A percentile compares a stretch with the other conserved stretches of the same genome.
phyloP scores from a whole-genome alignment of 2,888 invertebrate genomes.

The Isoperla grammatica region DNA sequence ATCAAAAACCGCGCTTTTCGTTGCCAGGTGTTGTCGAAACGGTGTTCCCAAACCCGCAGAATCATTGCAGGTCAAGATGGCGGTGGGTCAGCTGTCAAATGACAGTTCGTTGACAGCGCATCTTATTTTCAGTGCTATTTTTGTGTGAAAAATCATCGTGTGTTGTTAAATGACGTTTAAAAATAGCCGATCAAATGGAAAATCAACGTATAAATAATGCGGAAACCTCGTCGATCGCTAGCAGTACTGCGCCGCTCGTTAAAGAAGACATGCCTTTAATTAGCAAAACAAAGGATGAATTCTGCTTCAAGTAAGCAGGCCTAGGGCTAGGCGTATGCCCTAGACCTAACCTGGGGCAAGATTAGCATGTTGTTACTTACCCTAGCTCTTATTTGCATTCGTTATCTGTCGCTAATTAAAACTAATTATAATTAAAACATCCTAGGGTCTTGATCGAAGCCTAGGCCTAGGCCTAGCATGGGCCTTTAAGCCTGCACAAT shows the following conservation, averaged over 20 bases:
- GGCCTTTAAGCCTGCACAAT: too few relatives aligned
- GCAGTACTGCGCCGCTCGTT: conserved; percentile 42
- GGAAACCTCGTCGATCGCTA: conserved; percentile 36
- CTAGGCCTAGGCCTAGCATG: too few relatives aligned
- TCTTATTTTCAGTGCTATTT: background rate
- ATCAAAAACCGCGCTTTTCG: too few relatives aligned
- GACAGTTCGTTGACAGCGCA: background rate
- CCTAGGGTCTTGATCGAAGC: too few relatives aligned
- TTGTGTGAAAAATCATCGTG: background rate
- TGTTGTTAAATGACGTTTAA: background rate
- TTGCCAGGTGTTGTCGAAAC: too few relatives aligned
- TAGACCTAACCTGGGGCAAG: background rate
- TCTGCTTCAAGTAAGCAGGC: conserved; percentile 53
- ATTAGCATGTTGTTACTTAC: background rate
- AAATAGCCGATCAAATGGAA: conserved; percentile 19
- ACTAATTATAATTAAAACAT: too few relatives aligned
- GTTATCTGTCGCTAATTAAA: too few relatives aligned
- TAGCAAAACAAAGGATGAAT: conserved; percentile 50
- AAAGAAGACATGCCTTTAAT: conserved; percentile 67
- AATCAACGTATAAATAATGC: conserved; percentile 31
- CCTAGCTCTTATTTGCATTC: too few relatives aligned
- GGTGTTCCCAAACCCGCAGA: too few relatives aligned
- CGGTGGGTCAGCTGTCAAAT: background rate
- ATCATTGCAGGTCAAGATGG: too few relatives aligned
- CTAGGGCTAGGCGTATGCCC: background rate